These are phyloP conservation scores for Acromyrmex heyeri DNA, from an alignment of 1,140 invertebrate genomes.

Conservation along the genomic window DNA sequence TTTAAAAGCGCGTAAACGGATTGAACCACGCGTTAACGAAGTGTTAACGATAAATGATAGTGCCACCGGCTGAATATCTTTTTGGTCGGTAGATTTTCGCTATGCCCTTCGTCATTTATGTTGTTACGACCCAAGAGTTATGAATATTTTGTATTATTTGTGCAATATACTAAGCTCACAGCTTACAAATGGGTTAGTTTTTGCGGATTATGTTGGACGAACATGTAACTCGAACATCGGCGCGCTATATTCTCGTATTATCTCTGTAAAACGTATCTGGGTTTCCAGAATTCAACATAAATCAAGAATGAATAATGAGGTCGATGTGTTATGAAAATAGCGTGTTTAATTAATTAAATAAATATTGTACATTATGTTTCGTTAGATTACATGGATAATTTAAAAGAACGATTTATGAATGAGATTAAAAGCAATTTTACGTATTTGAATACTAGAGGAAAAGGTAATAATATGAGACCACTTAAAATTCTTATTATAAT, in stretches of 20 bases:
- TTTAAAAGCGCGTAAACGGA: conserved; percentile 59
- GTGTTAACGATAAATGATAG: conserved; percentile 61
- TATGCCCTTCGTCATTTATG: neutral
- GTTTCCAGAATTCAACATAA: conserved; percentile 35
- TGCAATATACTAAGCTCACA: neutral
- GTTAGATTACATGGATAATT: neutral
- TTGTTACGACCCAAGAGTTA: neutral
- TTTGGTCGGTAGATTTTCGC: conserved; percentile 19
- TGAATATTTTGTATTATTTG: conserved; percentile 43
- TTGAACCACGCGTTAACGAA: conserved; percentile 55
- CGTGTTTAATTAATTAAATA: conserved; percentile 41
- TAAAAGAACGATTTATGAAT: neutral
- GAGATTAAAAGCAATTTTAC: neutral
- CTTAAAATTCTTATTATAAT: too few relatives aligned
- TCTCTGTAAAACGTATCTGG: conserved; percentile 35
- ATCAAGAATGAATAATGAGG: conserved; percentile 37
- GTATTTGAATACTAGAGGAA: neutral
- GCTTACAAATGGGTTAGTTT: conserved; percentile 40
- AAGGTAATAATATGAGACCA: too few relatives aligned
- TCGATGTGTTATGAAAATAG: conserved; percentile 35
- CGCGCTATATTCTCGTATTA: conserved; percentile 42
- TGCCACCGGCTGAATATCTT: conserved; percentile 4
- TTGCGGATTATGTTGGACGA: conserved; percentile 38
- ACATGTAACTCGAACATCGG: conserved; percentile 31
- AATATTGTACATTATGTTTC: neutral